Conservation (phyloP, 2,113 vertebrate species). For the Montifringilla adamsi region DNA sequence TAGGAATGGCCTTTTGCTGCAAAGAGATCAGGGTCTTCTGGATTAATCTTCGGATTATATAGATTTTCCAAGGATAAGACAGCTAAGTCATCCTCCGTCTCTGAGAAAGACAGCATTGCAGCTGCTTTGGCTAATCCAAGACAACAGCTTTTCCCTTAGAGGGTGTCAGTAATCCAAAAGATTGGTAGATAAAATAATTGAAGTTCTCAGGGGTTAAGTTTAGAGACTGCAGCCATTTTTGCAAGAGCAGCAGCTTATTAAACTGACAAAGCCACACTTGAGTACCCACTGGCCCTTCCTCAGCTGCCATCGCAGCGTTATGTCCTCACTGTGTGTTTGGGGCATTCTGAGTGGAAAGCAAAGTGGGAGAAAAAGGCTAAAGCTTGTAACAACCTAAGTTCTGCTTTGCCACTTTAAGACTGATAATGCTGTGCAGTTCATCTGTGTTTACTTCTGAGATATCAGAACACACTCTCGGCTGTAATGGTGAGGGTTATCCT, state of each 20-base stretch:
- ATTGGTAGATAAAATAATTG: conserved; percentile 73
- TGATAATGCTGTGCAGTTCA: neutral
- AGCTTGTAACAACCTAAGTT: neutral
- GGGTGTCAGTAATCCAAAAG: conserved; percentile 66
- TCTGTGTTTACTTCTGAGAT: neutral
- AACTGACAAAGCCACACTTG: conserved; percentile 63
- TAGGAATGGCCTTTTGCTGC: conserved; percentile 51
- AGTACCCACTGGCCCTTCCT: conserved; percentile 16
- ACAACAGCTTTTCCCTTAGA: conserved; percentile 67
- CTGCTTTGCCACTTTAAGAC: neutral
- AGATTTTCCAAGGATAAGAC: conserved; percentile 65
- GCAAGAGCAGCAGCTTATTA: conserved; percentile 53
- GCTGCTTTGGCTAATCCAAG: conserved; percentile 65
- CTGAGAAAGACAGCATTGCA: conserved; percentile 46
- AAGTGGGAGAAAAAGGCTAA: neutral
- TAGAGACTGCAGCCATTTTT: conserved; percentile 59
- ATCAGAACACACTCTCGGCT: neutral
- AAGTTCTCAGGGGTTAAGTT: conserved; percentile 66
- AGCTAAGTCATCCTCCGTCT: conserved; percentile 56
- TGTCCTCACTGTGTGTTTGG: neutral
- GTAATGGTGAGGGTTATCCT: neutral
- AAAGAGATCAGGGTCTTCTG: conserved; percentile 56
- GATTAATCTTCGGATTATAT: conserved; percentile 63
- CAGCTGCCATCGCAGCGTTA: neutral
- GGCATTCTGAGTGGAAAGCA: neutral